Conservation (phyloP, 2,888 invertebrate species). For the Thysanoteuthis rhombus region DNA sequence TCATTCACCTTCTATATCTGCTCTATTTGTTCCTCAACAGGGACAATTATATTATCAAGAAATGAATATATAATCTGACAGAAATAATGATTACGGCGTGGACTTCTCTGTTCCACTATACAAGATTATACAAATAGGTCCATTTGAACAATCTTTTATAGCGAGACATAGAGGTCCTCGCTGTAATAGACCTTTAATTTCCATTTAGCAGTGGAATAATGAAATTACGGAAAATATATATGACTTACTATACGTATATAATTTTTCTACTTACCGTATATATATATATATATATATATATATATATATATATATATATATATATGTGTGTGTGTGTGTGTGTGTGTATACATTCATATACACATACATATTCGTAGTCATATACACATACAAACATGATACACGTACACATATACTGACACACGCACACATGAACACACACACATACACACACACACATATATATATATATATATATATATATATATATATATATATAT, state of each 20-base stretch:
- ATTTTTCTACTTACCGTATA: neutral
- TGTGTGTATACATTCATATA: neutral
- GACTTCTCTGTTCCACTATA: too few relatives aligned
- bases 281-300: neutral
- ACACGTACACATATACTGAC: neutral
- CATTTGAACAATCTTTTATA: too few relatives aligned
- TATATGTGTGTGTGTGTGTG: neutral
- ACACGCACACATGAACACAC: neutral
- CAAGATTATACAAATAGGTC: too few relatives aligned
- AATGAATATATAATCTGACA: too few relatives aligned
- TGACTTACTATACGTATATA: neutral
- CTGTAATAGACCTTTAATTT: too few relatives aligned
- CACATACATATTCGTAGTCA: neutral
- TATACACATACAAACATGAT: neutral
- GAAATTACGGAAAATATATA: too few relatives aligned
- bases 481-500: conserved; percentile 17
- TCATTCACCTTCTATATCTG: too few relatives aligned
- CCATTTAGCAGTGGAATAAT: too few relatives aligned
- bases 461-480: neutral
- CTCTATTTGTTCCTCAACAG: too few relatives aligned
- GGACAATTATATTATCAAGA: too few relatives aligned
- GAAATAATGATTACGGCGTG: too few relatives aligned
- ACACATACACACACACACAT: neutral
- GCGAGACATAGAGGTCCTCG: too few relatives aligned
- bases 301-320: neutral